Conservation (phyloP, 2,113 vertebrate species). For the Tyrannus savana region DNA sequence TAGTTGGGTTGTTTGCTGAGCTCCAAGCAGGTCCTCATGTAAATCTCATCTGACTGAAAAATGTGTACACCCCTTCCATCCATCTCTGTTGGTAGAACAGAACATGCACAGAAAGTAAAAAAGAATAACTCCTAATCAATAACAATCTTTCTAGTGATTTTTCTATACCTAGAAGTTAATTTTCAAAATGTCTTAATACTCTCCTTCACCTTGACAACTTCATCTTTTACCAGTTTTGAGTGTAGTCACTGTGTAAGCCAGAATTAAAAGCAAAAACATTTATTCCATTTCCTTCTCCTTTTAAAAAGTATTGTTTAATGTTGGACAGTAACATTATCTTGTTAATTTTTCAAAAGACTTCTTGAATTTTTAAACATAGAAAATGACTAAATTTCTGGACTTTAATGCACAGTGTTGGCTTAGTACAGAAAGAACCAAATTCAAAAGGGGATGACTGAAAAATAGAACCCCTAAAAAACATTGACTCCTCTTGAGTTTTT, state of each 20-base stretch:
- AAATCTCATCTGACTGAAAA: not conserved
- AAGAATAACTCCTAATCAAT: not conserved
- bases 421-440: not conserved
- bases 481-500: not conserved
- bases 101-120: not conserved
- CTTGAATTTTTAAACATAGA: not conserved
- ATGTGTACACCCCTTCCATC: accelerated
- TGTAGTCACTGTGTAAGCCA: not conserved
- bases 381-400: not conserved
- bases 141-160: not conserved
- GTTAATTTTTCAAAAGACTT: not conserved
- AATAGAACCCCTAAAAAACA: not conserved
- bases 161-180: not conserved
- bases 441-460: not conserved
- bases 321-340: not conserved
- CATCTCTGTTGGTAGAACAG: not conserved
- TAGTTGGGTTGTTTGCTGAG: not conserved
- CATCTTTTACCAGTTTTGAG: not conserved
- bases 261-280: not conserved
- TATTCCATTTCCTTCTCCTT: accelerated
- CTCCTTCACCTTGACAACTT: not conserved
- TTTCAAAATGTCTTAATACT: not conserved
- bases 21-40: not conserved
- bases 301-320: not conserved
- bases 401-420: accelerated